Percentiles rank a stretch among this genome's conserved stretches.
phyloP scores from a whole-genome alignment of 2,113 vertebrate species.

The Balaenoptera acutorostrata region DNA sequence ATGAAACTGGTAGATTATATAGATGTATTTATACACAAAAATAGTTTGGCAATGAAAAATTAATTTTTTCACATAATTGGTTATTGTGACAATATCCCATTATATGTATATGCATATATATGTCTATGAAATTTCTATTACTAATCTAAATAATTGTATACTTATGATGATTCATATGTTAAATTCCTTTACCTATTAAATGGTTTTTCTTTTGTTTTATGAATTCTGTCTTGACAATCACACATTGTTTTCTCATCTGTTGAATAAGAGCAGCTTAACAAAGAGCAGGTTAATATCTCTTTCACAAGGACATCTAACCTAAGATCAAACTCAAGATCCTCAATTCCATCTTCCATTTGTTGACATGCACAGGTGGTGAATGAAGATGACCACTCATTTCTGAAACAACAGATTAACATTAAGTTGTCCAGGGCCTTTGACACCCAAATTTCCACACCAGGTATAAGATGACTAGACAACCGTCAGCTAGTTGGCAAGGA shows the following conservation, averaged over 20 bases:
- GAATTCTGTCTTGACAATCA: background rate
- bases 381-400: background rate
- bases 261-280: background rate
- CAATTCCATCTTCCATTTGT: background rate
- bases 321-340: background rate
- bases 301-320: background rate
- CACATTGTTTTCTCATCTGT: background rate
- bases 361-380: background rate
- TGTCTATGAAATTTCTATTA: background rate
- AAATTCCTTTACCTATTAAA: background rate
- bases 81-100: background rate
- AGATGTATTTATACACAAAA: background rate
- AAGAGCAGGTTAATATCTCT: background rate
- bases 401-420: background rate
- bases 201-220: background rate
- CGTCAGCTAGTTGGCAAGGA: background rate
- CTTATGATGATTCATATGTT: background rate
- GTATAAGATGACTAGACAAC: background rate
- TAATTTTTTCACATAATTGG: background rate
- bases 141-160: background rate
- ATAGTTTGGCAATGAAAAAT: background rate
- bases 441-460: background rate
- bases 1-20: background rate
- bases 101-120: background rate
- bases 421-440: background rate